Conservation (phyloP, 1,140 invertebrate species). For the Zaprionus vittiger region DNA sequence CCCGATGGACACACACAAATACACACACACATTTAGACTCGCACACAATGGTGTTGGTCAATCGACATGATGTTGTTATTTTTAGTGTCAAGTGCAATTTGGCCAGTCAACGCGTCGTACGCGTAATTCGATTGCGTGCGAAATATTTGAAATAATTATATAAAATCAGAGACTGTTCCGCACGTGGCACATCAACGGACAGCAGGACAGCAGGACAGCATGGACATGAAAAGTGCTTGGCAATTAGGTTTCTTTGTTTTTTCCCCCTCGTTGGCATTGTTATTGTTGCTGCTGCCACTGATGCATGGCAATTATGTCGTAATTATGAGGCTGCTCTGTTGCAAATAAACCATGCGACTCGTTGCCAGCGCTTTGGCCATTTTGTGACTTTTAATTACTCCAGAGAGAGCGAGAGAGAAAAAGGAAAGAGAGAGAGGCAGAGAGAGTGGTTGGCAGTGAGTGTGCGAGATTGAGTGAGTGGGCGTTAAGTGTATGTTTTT, state of each 20-base stretch:
- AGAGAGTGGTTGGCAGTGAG: not conserved
- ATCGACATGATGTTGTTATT: conserved; percentile 24
- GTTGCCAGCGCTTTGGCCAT: conserved; percentile 38
- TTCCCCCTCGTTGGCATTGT: not conserved
- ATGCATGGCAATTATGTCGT: conserved; percentile 65
- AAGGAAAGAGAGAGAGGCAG: conserved; percentile 5
- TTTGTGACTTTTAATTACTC: conserved; percentile 51
- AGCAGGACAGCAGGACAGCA: not conserved
- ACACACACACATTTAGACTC: not conserved
- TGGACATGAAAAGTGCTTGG: conserved; percentile 34
- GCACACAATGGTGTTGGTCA: not conserved
- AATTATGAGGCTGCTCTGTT: conserved; percentile 66
- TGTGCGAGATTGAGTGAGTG: not conserved
- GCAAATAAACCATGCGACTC: conserved; percentile 62
- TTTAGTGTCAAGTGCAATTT: conserved; percentile 34
- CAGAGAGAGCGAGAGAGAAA: conserved; percentile 4
- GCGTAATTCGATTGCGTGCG: conserved; percentile 42
- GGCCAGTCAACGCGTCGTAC: conserved; percentile 15
- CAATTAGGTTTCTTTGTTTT: conserved; percentile 59
- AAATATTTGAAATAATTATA: conserved; percentile 58
- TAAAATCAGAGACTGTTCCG: conserved; percentile 40
- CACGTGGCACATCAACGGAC: conserved; percentile 15
- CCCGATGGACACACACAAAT: conserved; percentile 41
- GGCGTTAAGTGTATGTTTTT: not conserved
- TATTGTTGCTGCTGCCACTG: conserved; percentile 26